These are phyloP conservation scores for Naso thynnoides DNA, from an alignment of 2,797 vertebrate species.

Conservation along the genomic window DNA sequence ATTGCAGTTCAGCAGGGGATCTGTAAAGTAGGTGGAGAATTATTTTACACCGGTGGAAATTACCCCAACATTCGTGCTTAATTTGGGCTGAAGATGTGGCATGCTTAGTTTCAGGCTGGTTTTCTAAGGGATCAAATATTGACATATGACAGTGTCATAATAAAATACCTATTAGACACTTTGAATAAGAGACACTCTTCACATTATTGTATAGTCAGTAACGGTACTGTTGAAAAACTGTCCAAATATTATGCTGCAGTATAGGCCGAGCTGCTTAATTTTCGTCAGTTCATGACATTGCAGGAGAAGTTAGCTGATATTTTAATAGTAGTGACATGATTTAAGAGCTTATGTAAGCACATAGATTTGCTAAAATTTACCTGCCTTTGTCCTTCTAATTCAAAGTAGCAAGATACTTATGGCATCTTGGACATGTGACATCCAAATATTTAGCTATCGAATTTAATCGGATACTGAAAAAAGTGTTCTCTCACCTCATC, in stretches of 20 bases:
- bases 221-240: background rate
- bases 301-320: background rate
- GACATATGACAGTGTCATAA: too few species aligned
- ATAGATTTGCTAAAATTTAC: background rate
- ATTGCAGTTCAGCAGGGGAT: conserved; percentile 6
- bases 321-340: background rate
- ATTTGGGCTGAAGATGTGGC: conserved; percentile 12
- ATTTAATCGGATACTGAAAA: background rate
- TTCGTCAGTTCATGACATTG: background rate
- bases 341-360: background rate
- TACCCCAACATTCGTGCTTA: conserved; percentile 21
- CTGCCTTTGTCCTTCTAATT: background rate
- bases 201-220: background rate
- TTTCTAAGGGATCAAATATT: conserved; percentile 5
- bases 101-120: background rate
- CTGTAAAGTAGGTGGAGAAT: background rate
- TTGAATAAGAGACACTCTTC: background rate
- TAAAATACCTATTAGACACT: background rate
- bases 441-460: conserved; percentile 5
- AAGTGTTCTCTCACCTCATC: background rate
- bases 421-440: background rate
- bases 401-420: background rate
- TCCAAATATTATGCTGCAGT: background rate
- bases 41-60: conserved; percentile 2
- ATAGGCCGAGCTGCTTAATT: background rate